Evolutionary conservation across 2,797 vertebrate genomes (phyloP), one percentile per base, ranked within the genome.

Genomic region (Sebastes cheni): DNA sequence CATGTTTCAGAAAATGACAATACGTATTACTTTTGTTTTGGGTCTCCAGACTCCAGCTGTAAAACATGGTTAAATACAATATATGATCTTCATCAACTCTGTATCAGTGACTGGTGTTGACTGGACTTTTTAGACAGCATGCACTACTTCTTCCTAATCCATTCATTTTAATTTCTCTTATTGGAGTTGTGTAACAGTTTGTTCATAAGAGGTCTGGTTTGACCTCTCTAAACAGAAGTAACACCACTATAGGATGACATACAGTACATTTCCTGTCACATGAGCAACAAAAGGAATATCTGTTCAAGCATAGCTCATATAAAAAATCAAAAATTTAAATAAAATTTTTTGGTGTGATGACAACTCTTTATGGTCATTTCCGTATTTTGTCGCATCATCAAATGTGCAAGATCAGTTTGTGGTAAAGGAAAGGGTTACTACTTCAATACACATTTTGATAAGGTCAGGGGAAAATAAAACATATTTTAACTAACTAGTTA

Each of bases 61-160:
- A 61, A 68, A 77, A 39, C 32, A 39, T 46, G 12, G 14, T 64
- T 36, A 25, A 18, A 32, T 6, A 55, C 12, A 20, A 27, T 14
- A 9, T 4, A 52, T 8, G 7, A 27, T 59, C 56, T 9, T 59
- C 25, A 9, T 59, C 56, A 3, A 25, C 25, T 59, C 25, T 29
- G 4, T 23, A 23, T 0, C n/a, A 0, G 25, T 8, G 25, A 29
- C 25, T 27, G 25, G 22, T 27, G 55, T 58, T 27, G 23, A 58
- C 23, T 23, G n/a, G 0, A 55, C n/a, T 55, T 55, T 55, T 55
- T 12, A 23, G 0, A 55, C 52, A 55, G n/a, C 52, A 42, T 42
- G 39, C 0, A 55, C n/a, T 23, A 18, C 52, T 58, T 12, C 23
- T 58, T 0, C 23, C 55, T 16, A 14, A 58, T 59, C 13, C 56